Conservation (phyloP, 2,113 vertebrate species). For the Acinonyx jubatus region DNA sequence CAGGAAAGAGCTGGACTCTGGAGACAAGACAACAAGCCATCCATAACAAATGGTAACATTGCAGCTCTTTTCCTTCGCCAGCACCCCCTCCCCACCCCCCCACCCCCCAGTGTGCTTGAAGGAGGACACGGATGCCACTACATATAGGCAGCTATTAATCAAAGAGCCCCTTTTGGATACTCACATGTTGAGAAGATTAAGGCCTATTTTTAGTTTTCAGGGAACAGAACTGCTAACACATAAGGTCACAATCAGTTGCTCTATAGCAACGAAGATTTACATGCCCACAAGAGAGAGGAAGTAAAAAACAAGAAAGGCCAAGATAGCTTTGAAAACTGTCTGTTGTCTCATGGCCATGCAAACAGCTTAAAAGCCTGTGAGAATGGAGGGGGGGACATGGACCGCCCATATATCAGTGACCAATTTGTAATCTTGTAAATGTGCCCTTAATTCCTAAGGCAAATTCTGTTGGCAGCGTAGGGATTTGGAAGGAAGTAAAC, state of each 20-base stretch:
- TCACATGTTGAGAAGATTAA: slow-evolving; percentile 71
- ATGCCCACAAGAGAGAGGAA: slow-evolving; percentile 62
- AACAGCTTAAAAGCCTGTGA: not conserved
- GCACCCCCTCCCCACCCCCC: not conserved
- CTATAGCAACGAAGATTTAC: slow-evolving; percentile 63
- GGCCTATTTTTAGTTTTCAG: slow-evolving; percentile 74
- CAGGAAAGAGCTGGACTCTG: slow-evolving; percentile 26
- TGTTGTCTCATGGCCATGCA: not conserved
- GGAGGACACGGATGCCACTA: slow-evolving; percentile 28
- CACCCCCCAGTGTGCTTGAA: not conserved
- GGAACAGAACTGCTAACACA: slow-evolving; percentile 60
- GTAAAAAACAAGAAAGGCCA: slow-evolving; percentile 42
- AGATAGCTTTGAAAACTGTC: slow-evolving; percentile 42
- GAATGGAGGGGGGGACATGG: not conserved
- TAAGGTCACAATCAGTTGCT: slow-evolving; percentile 70
- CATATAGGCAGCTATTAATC: slow-evolving; percentile 73
- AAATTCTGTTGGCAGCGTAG: not conserved
- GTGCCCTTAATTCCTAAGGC: not conserved
- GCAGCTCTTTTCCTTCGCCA: not conserved
- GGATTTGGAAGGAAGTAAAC: not conserved
- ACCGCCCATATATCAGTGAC: not conserved
- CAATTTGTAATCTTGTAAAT: not conserved
- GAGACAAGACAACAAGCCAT: slow-evolving; percentile 43
- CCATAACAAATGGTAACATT: not conserved
- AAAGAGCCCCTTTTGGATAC: slow-evolving; percentile 68